Percentiles rank a stretch among this genome's conserved stretches.
Conservation (phyloP, 2,888 invertebrate genomes). For the Chrysopilus asiliformis region DNA sequence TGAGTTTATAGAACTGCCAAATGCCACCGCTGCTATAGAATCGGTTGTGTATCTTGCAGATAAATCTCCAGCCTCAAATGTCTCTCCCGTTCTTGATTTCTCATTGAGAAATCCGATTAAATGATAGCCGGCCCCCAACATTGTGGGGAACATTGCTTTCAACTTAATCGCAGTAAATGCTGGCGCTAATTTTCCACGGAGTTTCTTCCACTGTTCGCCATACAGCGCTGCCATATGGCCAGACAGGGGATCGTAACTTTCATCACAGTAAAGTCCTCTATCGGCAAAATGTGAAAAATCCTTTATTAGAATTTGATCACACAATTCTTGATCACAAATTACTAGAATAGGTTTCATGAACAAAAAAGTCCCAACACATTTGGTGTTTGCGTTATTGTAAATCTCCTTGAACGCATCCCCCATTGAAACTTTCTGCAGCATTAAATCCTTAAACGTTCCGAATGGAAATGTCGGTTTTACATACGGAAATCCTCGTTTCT, state of each 20-base stretch:
- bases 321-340: conserved; percentile 17
- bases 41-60: conserved; percentile 24
- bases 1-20: conserved; percentile 23
- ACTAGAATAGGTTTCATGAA: conserved; percentile 15
- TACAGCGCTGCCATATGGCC: conserved; percentile 43
- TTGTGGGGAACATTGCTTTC: conserved; percentile 43
- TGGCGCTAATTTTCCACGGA: conserved; percentile 46
- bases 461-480: too few species aligned
- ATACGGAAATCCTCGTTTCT: too few species aligned
- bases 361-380: conserved; percentile 20
- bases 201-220: conserved; percentile 44
- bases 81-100: conserved; percentile 28
- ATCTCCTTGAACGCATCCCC: conserved; percentile 21
- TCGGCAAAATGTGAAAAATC: conserved; percentile 39
- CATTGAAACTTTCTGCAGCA: too few species aligned
- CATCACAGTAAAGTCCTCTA: conserved; percentile 43
- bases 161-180: conserved; percentile 48
- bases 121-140: conserved; percentile 28
- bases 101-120: conserved; percentile 17
- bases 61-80: conserved; percentile 34
- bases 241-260: conserved; percentile 41
- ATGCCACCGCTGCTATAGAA: conserved; percentile 27
- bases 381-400: conserved; percentile 22
- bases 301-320: conserved; percentile 24
- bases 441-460: too few species aligned